Evolutionary conservation across 1,140 invertebrate genomes (phyloP).

Genomic region (Drepana arcuata): DNA sequence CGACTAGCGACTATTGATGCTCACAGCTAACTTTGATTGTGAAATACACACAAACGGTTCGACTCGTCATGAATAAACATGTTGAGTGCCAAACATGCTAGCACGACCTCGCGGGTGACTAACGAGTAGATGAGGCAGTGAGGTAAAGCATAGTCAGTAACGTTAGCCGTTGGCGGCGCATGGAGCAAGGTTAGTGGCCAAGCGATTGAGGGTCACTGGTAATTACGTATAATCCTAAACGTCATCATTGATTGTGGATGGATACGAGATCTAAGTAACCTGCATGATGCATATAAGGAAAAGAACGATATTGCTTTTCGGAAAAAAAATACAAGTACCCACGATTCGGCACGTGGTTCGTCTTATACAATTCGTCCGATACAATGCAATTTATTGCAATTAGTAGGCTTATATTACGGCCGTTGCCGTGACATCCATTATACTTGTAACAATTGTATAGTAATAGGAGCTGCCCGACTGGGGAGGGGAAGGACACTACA

Average conservation of each 20-base stretch:
- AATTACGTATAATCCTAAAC: conserved; percentile 15
- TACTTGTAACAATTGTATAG: no score
- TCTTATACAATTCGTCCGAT: no score
- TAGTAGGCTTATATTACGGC: background rate
- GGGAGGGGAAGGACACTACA: no score
- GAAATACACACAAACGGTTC: background rate
- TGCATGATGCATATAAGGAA: background rate
- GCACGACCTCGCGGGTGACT: conserved; percentile 33
- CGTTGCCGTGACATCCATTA: no score
- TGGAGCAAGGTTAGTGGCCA: conserved; percentile 28
- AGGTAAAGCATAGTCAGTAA: conserved; percentile 19
- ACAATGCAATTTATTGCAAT: background rate
- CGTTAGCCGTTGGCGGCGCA: conserved; percentile 20
- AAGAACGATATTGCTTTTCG: background rate
- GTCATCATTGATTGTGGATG: no score
- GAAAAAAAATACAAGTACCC: no score
- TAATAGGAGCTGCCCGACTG: no score
- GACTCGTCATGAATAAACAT: conserved; percentile 34
- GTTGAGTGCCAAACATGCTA: conserved; percentile 26
- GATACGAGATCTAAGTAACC: background rate
- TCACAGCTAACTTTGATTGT: background rate
- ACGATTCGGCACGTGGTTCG: no score
- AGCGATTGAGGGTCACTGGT: conserved; percentile 21
- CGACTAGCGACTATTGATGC: no score
- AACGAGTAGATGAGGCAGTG: conserved; percentile 32